These are phyloP conservation scores for Amphibalanus amphitrite DNA, from an alignment of 1,140 invertebrate genomes.

Conservation along the genomic window DNA sequence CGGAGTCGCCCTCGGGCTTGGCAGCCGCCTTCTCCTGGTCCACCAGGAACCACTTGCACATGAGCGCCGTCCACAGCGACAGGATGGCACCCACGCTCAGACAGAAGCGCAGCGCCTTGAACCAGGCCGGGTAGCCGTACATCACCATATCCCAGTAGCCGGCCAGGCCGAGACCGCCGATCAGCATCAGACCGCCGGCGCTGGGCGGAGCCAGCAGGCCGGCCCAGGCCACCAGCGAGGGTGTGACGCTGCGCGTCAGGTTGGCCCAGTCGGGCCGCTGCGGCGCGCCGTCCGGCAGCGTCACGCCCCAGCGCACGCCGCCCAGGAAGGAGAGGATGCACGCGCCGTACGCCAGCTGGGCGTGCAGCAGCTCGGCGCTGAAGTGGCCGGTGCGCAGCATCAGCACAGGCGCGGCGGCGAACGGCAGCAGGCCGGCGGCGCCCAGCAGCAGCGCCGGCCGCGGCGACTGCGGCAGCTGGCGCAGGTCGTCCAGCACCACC, in stretches of 20 bases:
- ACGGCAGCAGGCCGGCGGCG: slow-evolving; percentile 25
- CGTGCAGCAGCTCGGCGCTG: slow-evolving; percentile 21
- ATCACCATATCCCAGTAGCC: slow-evolving; percentile 24
- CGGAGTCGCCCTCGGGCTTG: no score
- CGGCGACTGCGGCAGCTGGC: slow-evolving; percentile 22
- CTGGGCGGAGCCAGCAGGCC: slow-evolving; percentile 22
- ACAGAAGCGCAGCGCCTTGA: slow-evolving; percentile 25
- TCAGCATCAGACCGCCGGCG: slow-evolving; percentile 19
- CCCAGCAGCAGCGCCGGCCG: slow-evolving; percentile 25
- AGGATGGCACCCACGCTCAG: slow-evolving; percentile 24
- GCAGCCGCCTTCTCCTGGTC: no score
- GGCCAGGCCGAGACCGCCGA: slow-evolving; percentile 21
- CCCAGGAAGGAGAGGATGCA: slow-evolving; percentile 28
- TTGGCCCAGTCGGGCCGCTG: slow-evolving; percentile 24
- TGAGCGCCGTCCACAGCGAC: slow-evolving; percentile 22
- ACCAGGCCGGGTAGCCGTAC: slow-evolving; percentile 26
- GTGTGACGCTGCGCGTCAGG: slow-evolving; percentile 23
- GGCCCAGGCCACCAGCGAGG: slow-evolving; percentile 25
- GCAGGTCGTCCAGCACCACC: slow-evolving; percentile 5
- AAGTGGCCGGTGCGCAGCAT: slow-evolving; percentile 23
- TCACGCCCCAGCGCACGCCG: slow-evolving; percentile 27
- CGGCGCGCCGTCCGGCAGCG: slow-evolving; percentile 18
- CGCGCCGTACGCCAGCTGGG: slow-evolving; percentile 26
- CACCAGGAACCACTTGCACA: slow-evolving; percentile 12
- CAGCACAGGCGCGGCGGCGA: slow-evolving; percentile 23